Evolutionary conservation across 92 coral and sea anemone genomes (phyloP), one percentile per base, ranked within the genome.

Genomic region (Anthopleura xanthogrammica): DNA sequence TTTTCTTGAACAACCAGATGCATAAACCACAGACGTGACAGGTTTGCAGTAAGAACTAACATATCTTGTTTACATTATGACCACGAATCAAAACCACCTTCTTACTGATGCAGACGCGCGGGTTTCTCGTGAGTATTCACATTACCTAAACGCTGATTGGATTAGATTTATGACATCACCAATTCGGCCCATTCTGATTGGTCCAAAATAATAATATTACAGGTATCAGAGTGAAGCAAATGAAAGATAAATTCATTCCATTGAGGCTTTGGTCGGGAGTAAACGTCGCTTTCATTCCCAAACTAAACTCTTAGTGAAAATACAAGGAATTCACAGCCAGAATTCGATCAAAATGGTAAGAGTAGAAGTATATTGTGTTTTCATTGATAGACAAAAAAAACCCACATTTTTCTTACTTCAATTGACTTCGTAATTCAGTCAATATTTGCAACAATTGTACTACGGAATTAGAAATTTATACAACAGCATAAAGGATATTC

Each of bases 181-280:
- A 9, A 3, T 4, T 64, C 7, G 40, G 10, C 29, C 4, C 29
- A 64, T 73, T 73, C 11, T 41, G 46, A 73, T 73, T 73, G 77
- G 77, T 39, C 16, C 77, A n/a, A 4, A 12, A 76, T 3, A 10
- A 68, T 80, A 55, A 80, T 76, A 50, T 80, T 57, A 66, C 76
- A 52, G 40, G 57, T 64, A 24, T 80, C 16, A 66, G 72, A 46
- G 36, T 75, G 66, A 64, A 66, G 16, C 20, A 20, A 42, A 12
- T 41, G 36, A 41, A 58, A 79, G 55, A 24, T 19, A 80, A 64
- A 19, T 66, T 39, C 56, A 29, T 40, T 66, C 72, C 76, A 66
- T 20, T 80, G 76, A 65, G 83, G 46, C 83, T 52, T 80, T 80
- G 22, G 62, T 66, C 36, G 83, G 83, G 83, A 66, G 72, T 75